Conservation (phyloP, 2,888 invertebrate genomes). For the Melikaiella ostensackeni region DNA sequence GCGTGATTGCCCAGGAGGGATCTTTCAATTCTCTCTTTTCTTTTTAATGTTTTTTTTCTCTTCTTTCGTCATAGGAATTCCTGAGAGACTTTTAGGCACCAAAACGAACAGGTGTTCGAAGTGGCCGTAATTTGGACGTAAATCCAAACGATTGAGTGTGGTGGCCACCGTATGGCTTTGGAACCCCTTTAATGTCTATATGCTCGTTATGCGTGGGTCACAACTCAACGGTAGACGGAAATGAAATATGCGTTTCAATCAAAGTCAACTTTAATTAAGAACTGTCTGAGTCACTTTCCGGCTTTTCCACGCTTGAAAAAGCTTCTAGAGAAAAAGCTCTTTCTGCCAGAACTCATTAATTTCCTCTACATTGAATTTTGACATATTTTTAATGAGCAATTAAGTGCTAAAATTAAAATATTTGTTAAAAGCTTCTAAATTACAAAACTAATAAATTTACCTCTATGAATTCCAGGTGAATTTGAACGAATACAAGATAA, state of each 20-base stretch:
- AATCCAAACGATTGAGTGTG: conserved; percentile 10
- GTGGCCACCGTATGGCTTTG: conserved; percentile 29
- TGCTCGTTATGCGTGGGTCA: conserved; percentile 29
- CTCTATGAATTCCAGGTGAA: too few relatives aligned
- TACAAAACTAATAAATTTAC: too few relatives aligned
- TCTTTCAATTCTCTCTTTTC: conserved; percentile 15
- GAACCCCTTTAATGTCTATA: conserved; percentile 35
- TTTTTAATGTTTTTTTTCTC: not conserved
- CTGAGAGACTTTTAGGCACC: conserved; percentile 16
- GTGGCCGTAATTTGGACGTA: conserved; percentile 33
- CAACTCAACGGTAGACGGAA: conserved; percentile 25
- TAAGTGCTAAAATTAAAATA: too few relatives aligned
- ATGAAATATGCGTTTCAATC: conserved; percentile 36
- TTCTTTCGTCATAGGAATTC: conserved; percentile 39
- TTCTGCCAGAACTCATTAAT: not conserved
- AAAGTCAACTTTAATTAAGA: conserved; percentile 22
- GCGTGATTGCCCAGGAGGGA: conserved; percentile 26
- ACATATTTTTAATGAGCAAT: too few relatives aligned
- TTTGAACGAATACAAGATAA: too few relatives aligned
- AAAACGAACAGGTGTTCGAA: conserved; percentile 29
- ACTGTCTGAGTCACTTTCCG: conserved; percentile 6
- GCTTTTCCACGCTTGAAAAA: not conserved
- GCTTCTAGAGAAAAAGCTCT: not conserved
- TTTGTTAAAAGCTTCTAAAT: too few relatives aligned
- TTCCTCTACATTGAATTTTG: too few relatives aligned